These are phyloP conservation scores for Xenopus tropicalis DNA, from an alignment of 2,113 vertebrate genomes.

Conservation along the genomic window DNA sequence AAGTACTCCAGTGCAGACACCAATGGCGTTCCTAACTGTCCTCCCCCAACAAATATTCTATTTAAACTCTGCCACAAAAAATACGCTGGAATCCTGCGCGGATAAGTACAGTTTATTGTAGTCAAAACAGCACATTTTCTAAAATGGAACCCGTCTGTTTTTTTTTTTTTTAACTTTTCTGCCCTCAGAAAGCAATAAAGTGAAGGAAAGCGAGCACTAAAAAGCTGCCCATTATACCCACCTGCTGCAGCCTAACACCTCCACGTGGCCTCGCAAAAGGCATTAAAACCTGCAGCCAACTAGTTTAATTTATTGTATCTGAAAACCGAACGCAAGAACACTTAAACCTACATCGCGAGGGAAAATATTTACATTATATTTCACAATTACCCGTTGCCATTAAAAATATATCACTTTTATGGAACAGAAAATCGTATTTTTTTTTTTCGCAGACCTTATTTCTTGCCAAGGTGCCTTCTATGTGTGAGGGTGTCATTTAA, in stretches of 20 bases:
- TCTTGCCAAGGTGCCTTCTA: background rate
- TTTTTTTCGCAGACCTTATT: slow-evolving; percentile 6
- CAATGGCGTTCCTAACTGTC: too few relatives aligned
- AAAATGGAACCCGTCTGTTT: slow-evolving; percentile 8
- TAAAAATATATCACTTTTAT: slow-evolving; percentile 29
- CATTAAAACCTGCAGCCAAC: slow-evolving; percentile 33
- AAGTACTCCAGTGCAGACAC: too few relatives aligned
- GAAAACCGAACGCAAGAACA: slow-evolving; percentile 18
- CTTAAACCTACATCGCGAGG: slow-evolving; percentile 2
- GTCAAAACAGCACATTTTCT: slow-evolving; percentile 19
- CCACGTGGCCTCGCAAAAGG: slow-evolving; percentile 22
- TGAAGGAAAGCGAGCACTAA: slow-evolving; percentile 18
- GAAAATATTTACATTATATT: slow-evolving; percentile 33
- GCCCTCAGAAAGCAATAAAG: slow-evolving; percentile 7
- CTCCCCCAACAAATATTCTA: background rate
- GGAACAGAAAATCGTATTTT: slow-evolving; percentile 10
- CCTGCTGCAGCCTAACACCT: slow-evolving; percentile 43
- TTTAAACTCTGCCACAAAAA: slow-evolving; percentile 11
- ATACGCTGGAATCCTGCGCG: too few relatives aligned
- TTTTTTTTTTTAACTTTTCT: background rate
- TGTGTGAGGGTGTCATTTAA: background rate
- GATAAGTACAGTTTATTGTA: slow-evolving; percentile 1
- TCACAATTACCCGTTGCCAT: slow-evolving; percentile 34
- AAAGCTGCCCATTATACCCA: slow-evolving; percentile 34
- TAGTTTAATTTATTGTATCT: slow-evolving; percentile 42